Percentiles rank a stretch among this genome's conserved stretches.
These are phyloP conservation scores for Epinotia nisella DNA, from an alignment of 2,888 invertebrate genomes.

Conservation along the genomic window DNA sequence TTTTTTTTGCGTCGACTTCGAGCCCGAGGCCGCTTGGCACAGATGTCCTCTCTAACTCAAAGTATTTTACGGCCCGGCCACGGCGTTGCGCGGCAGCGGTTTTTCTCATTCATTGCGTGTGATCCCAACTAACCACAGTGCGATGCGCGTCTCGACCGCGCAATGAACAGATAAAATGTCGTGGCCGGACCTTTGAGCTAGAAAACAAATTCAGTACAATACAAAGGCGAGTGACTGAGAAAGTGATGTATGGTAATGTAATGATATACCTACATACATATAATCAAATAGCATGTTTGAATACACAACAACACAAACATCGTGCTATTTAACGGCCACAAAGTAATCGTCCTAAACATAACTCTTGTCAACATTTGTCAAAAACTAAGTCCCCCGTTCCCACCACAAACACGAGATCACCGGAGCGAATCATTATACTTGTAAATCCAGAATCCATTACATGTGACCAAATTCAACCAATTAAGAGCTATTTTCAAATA, in stretches of 20 bases:
- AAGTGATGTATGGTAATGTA: background rate
- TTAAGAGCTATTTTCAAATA: background rate
- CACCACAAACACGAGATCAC: slow-evolving; percentile 2
- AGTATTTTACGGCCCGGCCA: no score
- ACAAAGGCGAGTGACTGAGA: background rate
- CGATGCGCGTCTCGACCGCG: no score
- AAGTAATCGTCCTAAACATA: background rate
- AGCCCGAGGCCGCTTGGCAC: no score
- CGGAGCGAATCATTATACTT: slow-evolving; percentile 14
- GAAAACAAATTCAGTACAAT: background rate
- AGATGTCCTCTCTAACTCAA: no score
- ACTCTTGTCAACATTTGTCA: slow-evolving; percentile 20
- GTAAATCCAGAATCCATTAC: background rate
- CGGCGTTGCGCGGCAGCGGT: no score
- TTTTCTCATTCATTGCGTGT: no score
- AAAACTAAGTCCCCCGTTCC: slow-evolving; percentile 11
- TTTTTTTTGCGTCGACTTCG: no score
- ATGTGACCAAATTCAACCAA: background rate
- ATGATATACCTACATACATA: no score
- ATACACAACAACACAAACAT: background rate
- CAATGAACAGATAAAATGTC: no score
- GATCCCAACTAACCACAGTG: no score
- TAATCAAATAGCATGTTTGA: background rate
- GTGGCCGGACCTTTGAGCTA: no score
- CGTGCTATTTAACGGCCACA: background rate